Conservation (phyloP, 2,888 invertebrate species). For the Agrenia bidenticulata region DNA sequence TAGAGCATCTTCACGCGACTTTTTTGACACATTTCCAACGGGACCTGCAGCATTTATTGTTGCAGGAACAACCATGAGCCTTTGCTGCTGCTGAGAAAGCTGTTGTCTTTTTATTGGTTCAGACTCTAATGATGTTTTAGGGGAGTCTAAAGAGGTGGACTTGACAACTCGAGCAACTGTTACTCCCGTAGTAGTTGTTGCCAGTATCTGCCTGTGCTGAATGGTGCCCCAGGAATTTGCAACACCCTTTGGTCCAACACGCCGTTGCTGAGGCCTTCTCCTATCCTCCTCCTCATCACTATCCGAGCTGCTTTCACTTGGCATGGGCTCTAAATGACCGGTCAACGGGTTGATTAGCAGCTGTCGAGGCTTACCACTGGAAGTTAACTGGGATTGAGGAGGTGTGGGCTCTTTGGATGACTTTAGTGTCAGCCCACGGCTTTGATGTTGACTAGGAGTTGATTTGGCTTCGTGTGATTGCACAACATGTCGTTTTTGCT, state of each 20-base stretch:
- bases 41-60: neutral
- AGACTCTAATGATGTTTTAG: neutral
- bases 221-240: neutral
- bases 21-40: too few species aligned
- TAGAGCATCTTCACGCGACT: conserved; percentile 9
- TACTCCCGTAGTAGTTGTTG: conserved; percentile 39
- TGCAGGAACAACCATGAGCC: conserved; percentile 1
- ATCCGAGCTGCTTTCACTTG: conserved; percentile 67
- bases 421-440: conserved; percentile 12
- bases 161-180: conserved; percentile 41
- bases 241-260: neutral
- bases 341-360: conserved; percentile 88
- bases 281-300: conserved; percentile 61
- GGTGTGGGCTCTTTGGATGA: conserved; percentile 33
- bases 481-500: conserved; percentile 35
- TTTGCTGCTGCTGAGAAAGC: neutral
- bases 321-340: conserved; percentile 77
- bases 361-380: conserved; percentile 67
- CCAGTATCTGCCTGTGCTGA: conserved; percentile 36
- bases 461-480: conserved; percentile 39
- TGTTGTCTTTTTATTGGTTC: conserved; percentile 9
- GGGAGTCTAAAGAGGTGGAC: neutral
- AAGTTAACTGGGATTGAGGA: conserved; percentile 51
- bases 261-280: conserved; percentile 14
- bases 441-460: conserved; percentile 14